phyloP scores from a whole-genome alignment of 1,140 invertebrate genomes.

The Drosophila teissieri region DNA sequence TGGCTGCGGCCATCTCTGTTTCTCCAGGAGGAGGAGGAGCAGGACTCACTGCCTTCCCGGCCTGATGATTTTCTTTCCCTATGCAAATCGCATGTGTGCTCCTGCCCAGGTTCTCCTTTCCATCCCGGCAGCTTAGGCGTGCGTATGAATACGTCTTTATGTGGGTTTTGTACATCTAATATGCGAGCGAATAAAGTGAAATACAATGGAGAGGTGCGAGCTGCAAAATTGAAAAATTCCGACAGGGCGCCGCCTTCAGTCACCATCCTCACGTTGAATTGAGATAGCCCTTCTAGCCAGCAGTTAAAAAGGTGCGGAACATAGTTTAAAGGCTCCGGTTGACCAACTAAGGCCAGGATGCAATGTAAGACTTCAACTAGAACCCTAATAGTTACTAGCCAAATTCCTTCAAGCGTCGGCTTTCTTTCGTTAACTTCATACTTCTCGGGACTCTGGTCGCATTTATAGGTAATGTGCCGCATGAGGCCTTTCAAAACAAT shows the following conservation, averaged over 20 bases:
- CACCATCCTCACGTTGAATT: conserved; percentile 6
- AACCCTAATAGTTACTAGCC: conserved; percentile 3
- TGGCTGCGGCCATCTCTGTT: conserved; percentile 20
- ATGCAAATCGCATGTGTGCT: conserved; percentile 72
- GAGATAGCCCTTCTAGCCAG: conserved; percentile 9
- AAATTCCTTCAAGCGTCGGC: neutral
- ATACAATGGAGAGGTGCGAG: conserved; percentile 34
- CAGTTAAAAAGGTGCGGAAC: neutral
- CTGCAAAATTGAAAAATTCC: conserved; percentile 71
- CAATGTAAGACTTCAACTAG: conserved; percentile 46
- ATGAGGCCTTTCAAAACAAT: conserved; percentile 69
- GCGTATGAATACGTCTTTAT: conserved; percentile 71
- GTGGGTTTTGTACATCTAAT: conserved; percentile 31
- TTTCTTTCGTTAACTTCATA: conserved; percentile 22
- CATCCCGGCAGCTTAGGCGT: conserved; percentile 53
- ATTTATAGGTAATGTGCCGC: conserved; percentile 52
- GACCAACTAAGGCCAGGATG: conserved; percentile 26
- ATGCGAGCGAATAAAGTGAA: conserved; percentile 41
- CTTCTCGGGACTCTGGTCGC: conserved; percentile 19
- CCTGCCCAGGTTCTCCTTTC: conserved; percentile 28
- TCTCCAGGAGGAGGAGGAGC: neutral
- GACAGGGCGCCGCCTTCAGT: conserved; percentile 14
- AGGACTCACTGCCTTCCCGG: conserved; percentile 1
- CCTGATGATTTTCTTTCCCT: conserved; percentile 64
- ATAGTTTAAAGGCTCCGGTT: neutral